These are phyloP conservation scores for Pachyrhynchus sulphureomaculatus DNA, from an alignment of 1,140 invertebrate genomes.

Conservation along the genomic window DNA sequence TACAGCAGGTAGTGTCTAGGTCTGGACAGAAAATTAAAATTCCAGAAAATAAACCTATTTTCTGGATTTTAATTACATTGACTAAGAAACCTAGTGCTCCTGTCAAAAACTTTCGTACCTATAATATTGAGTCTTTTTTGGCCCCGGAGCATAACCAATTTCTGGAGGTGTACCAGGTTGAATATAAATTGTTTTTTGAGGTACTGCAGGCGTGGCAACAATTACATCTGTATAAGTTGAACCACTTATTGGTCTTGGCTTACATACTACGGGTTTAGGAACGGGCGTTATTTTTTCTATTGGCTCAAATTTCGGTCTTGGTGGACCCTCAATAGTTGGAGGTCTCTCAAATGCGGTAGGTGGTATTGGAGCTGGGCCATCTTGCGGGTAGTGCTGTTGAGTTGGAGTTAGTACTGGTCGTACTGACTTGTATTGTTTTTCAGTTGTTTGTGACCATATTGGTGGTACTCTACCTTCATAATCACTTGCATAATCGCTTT, in stretches of 20 bases:
- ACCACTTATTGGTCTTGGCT: slow-evolving; percentile 53
- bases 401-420: slow-evolving; percentile 58
- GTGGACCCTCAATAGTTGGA: slow-evolving; percentile 51
- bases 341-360: slow-evolving; percentile 60
- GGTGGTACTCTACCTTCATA: slow-evolving; percentile 65
- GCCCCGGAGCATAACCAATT: slow-evolving; percentile 59
- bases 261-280: slow-evolving; percentile 50
- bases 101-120: too few species aligned
- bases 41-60: too few species aligned
- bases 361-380: slow-evolving; percentile 55
- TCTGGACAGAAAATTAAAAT: too few species aligned
- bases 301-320: slow-evolving; percentile 60
- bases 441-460: slow-evolving; percentile 61
- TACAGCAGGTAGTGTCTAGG: too few species aligned
- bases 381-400: slow-evolving; percentile 50
- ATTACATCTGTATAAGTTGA: slow-evolving; percentile 47
- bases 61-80: too few species aligned
- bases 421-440: slow-evolving; percentile 60
- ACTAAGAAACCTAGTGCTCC: too few species aligned
- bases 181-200: slow-evolving; percentile 49
- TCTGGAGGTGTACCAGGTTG: slow-evolving; percentile 62
- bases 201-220: slow-evolving; percentile 47
- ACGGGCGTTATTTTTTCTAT: slow-evolving; percentile 55
- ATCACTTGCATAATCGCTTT: slow-evolving; percentile 76
- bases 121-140: slow-evolving; percentile 53